A percentile compares a stretch with the other conserved stretches of the same genome.
These are phyloP conservation scores for Lepilemur ruficaudatus DNA, from an alignment of 2,797 vertebrate genomes.

Conservation along the genomic window DNA sequence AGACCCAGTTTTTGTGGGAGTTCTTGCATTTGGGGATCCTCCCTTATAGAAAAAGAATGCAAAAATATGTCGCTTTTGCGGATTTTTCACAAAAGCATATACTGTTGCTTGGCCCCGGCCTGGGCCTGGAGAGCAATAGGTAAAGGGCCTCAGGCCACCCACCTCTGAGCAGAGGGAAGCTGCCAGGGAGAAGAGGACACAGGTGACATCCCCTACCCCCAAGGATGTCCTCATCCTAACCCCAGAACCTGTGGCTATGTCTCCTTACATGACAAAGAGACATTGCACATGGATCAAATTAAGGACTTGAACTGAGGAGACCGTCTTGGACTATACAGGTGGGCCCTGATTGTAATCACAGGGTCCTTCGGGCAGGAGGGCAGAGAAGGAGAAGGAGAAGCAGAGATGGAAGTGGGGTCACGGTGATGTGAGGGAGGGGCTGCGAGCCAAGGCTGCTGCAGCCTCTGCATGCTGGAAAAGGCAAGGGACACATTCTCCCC, in stretches of 20 bases:
- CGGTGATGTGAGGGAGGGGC: background rate
- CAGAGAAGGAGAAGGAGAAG: background rate
- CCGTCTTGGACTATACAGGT: background rate
- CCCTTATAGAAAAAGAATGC: background rate
- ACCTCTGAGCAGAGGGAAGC: background rate
- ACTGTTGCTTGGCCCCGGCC: background rate
- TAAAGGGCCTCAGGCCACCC: background rate
- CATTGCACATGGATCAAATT: background rate
- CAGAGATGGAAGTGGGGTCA: background rate
- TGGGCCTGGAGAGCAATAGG: background rate
- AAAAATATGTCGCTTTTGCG: background rate
- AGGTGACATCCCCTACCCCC: background rate
- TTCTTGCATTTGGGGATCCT: background rate
- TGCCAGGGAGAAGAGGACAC: background rate
- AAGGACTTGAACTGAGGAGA: background rate
- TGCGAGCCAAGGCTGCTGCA: accelerated
- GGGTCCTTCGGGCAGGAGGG: background rate
- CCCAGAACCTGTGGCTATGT: background rate
- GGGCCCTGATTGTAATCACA: background rate
- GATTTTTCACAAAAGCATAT: background rate
- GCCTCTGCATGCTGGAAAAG: background rate
- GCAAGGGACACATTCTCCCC: background rate
- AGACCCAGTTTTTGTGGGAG: background rate
- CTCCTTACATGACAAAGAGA: background rate
- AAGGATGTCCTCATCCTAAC: background rate